Percentiles rank a stretch among this genome's conserved stretches.
Conservation (phyloP, 2,797 vertebrate species). For the Crenuchus spilurus region DNA sequence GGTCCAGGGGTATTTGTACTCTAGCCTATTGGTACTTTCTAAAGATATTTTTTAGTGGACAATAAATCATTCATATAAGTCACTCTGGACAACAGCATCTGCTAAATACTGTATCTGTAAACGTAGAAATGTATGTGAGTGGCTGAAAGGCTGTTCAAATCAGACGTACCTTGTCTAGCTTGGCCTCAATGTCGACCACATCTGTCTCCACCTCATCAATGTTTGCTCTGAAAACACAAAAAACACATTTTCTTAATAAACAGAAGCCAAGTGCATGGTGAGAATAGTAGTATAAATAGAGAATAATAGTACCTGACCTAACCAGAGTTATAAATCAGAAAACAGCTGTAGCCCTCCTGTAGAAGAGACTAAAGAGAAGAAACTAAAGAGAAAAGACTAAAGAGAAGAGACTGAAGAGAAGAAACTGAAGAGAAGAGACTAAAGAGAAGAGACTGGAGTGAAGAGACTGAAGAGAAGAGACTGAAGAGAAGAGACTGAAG, state of each 20-base stretch:
- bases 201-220: conserved; percentile 89
- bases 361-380: conserved; percentile 23
- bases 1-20: too few relatives aligned
- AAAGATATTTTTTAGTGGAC: too few relatives aligned
- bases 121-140: too few relatives aligned
- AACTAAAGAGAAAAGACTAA: not conserved
- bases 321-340: not conserved
- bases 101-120: too few relatives aligned
- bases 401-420: not conserved
- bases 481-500: conserved; percentile 14
- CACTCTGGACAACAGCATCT: too few relatives aligned
- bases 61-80: too few relatives aligned
- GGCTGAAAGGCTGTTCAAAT: not conserved
- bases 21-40: too few relatives aligned
- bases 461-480: not conserved
- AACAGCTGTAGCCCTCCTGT: not conserved
- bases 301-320: not conserved
- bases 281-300: too few relatives aligned
- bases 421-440: not conserved
- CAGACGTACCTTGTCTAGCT: conserved; percentile 82
- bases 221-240: conserved; percentile 76
- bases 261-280: not conserved
- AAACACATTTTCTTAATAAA: conserved; percentile 3
- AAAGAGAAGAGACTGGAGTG: not conserved
- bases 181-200: conserved; percentile 87